A percentile compares a stretch with the other conserved stretches of the same genome.
phyloP scores from a whole-genome alignment of 1,140 invertebrate genomes.

The Thrips palmi region DNA sequence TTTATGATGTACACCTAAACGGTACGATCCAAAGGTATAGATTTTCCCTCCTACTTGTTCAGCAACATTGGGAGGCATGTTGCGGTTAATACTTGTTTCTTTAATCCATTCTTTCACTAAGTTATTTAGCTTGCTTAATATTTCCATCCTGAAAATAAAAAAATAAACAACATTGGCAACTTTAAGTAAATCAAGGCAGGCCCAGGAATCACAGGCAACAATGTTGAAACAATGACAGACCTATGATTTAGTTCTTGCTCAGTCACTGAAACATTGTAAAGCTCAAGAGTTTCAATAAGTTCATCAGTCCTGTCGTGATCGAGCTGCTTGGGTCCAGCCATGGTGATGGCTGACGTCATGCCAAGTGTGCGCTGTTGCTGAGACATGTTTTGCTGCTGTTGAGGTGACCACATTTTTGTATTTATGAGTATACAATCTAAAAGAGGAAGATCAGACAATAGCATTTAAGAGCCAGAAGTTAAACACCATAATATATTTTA shows the following conservation, averaged over 20 bases:
- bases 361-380: conserved; percentile 36
- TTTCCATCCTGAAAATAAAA: conserved; percentile 30
- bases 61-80: conserved; percentile 70
- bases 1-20: conserved; percentile 80
- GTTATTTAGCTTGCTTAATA: conserved; percentile 60
- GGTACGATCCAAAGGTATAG: conserved; percentile 96
- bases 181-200: too few species aligned
- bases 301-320: conserved; percentile 71
- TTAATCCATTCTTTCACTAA: conserved; percentile 85
- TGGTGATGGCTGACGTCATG: conserved; percentile 86
- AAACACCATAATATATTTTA: too few species aligned
- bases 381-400: conserved; percentile 11
- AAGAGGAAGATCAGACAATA: too few species aligned
- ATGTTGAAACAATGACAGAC: conserved; percentile 16
- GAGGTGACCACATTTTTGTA: conserved; percentile 6
- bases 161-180: conserved; percentile 6
- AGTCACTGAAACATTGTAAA: conserved; percentile 83
- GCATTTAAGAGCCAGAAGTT: too few species aligned
- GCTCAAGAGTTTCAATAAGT: conserved; percentile 59
- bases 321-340: conserved; percentile 65
- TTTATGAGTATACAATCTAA: too few species aligned
- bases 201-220: too few species aligned
- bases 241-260: conserved; percentile 81
- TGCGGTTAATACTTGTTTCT: conserved; percentile 65
- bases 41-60: conserved; percentile 91